Percentiles rank a stretch among this genome's conserved stretches.
Evolutionary conservation across 2,797 vertebrate genomes (phyloP).

Genomic region (Rhinella marina): DNA sequence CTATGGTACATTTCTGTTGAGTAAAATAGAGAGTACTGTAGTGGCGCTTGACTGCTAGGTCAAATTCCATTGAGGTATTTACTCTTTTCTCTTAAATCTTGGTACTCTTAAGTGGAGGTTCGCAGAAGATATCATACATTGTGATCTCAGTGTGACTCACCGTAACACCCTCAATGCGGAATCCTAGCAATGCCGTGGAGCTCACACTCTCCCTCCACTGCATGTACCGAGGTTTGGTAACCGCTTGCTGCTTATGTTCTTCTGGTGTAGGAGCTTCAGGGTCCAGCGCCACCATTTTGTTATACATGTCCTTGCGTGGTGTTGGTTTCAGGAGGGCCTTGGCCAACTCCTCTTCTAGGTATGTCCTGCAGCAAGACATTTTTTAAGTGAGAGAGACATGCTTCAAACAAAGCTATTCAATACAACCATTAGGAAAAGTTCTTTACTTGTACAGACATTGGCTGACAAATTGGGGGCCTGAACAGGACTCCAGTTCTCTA

Average conservation of each 20-base stretch:
- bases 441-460: not conserved
- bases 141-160: slow-evolving; percentile 67
- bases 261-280: slow-evolving; percentile 77
- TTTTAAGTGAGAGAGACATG: not conserved
- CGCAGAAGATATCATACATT: not conserved
- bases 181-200: slow-evolving; percentile 82
- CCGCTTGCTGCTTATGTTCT: slow-evolving; percentile 77
- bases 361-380: slow-evolving; percentile 75
- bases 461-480: not conserved
- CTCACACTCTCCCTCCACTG: slow-evolving; percentile 85
- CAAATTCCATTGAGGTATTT: not conserved
- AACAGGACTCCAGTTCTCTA: not conserved
- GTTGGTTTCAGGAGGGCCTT: slow-evolving; percentile 75
- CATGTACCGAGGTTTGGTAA: slow-evolving; percentile 88
- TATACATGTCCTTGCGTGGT: slow-evolving; percentile 84
- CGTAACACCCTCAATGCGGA: slow-evolving; percentile 88
- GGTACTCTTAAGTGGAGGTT: not conserved
- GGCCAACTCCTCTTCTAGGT: slow-evolving; percentile 83
- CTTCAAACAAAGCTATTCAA: not conserved
- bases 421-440: not conserved
- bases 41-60: not conserved
- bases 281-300: slow-evolving; percentile 87
- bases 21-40: slow-evolving; percentile 3
- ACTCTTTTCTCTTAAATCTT: not conserved
- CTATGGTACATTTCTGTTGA: not conserved